Evolutionary conservation across 2,888 invertebrate species (phyloP), one percentile per base, ranked within the genome.

Genomic region (Eristalis pertinax): DNA sequence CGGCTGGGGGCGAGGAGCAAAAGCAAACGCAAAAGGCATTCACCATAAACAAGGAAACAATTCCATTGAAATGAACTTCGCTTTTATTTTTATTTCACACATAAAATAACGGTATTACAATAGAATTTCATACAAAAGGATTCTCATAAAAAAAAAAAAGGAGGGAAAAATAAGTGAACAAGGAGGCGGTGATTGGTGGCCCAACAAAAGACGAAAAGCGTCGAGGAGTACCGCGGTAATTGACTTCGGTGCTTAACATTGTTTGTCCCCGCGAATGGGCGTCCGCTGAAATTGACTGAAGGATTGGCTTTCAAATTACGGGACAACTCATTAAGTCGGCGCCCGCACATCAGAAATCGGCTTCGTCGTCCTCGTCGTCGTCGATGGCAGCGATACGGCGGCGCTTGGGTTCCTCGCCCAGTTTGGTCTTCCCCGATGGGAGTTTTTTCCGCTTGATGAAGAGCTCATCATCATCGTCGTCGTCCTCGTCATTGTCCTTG

Each of bases 321-420:
- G 69, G 38, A 64, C 74, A 75, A 43, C 74, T 63, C 68, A 81
- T 74, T 50, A 80, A 4, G 32, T 22, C 68, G 43, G 8, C n/a
- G 7, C 19, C 29, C 38, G 19, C 19, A 67, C 50, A 56, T 81
- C 64, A 77, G 62, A 85, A 85, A 24, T 85, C 81, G 64, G 64
- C 32, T 22, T 2, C 69, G 11, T 81, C 76, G 4, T 91, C 91
- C 22, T 90, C 90, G 22, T 92, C 92, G 76, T 92, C 92, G 84
- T 92, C 92, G 89, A 92, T 92, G 88, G 92, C 88, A 74, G 92
- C 92, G 79, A 92, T 84, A 77, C 93, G 92, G 86, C 93, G 92
- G 77, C 93, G 92, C 83, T 92, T 92, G 84, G 92, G 91, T 88
- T 90, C 90, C 76, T 86, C 78, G 5, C 78, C 78, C 56, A 75